Base-by-base conservation (phyloP, 2,888 invertebrate species). In the Drosophila stalkeri region DNA sequence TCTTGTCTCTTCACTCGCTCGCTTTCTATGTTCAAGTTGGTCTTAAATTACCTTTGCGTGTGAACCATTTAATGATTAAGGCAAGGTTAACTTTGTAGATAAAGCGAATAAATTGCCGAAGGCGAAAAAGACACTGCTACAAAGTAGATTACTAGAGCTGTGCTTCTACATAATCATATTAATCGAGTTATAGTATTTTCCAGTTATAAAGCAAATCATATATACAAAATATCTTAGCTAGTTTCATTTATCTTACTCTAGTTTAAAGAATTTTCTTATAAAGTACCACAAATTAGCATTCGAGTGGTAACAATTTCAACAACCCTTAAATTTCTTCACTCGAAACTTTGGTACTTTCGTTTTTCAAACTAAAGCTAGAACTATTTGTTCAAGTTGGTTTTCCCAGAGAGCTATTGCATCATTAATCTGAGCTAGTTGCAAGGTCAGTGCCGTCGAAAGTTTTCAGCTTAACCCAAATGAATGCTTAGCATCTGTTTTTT, bases 401-500 rank as follows among this genome's bases (percentile, higher is more conserved):
- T 62, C 7, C 27, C 27, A 14, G 27, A 3, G 5, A 44, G 37
- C 39, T 16, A 18, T n/a, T 47, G 23, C 51, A 64, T 47, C 62
- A 74, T 65, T 74, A 69, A 65, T 77, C 27, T 60, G 51, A 55
- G 47, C n/a, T 56, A 41, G 49, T 70, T 54, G 18, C 51, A 74
- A 61, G 78, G 71, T 57, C 63, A 75, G 56, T 49, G 49, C 6
- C 18, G 20, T 14, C 3, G 35, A 66, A 75, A 78, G 44, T 62
- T 61, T 47, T 12, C 41, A 61, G 49, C 65, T 75, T 57, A 71
- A 66, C 16, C 65, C 20, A 35, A 59, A 52, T 63, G 62, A 71
- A 71, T 61, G 66, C 63, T 49, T 8, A 66, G 66, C 66, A 78
- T 39, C 70, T 66, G 78, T 43, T 39, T 54, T 54, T 37, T 27